Base-by-base conservation (phyloP, 2,888 invertebrate species). In the Hylaea fasciaria region DNA sequence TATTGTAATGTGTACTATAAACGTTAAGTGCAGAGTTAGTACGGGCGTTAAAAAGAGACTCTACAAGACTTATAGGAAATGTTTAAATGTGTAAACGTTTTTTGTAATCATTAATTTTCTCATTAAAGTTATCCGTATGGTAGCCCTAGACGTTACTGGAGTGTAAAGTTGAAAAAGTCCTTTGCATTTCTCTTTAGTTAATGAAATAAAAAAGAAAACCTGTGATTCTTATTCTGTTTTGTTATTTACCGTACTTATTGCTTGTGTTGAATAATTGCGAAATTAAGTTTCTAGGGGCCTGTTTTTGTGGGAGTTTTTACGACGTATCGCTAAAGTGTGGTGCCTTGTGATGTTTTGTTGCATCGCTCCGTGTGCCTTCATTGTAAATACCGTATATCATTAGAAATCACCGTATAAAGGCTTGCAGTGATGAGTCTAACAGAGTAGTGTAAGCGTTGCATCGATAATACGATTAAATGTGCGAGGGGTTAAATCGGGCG, bases 11-110 rank as follows among this genome's bases (percentile, higher is more conserved):
- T 83, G 84, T 85, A 82, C 79, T 84, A 22, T 75, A 85, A 80
- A 80, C 71, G 80, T 85, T 89, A 90, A 90, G 90, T 91, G 90
- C 85, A 78, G 80, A 80, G 71, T 69, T 74, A 80, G 83, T 83
- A 82, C 76, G 87, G 89, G 85, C 86, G 87, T 82, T 81, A 77
- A 78, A 88, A 85, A 89, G 87, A 91, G 61, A 62, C 61, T 62
- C 88, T 85, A 91, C 85, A 91, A 92, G 91, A 92, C 92, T 92
- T 91, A 91, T 90, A 91, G 89, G 83, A 88, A 89, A 89, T 89
- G 87, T 89, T 88, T 89, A 22, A 89, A 86, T 86, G 85, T 89
- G 87, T 91, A 91, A 66, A 91, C 84, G 84, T 88, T 90, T 89
- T 91, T 91, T 91, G 89, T 91, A 91, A 90, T 89, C 89, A 87